A percentile compares a stretch with the other conserved stretches of the same genome.
Conservation (phyloP, 2,113 vertebrate genomes). For the Sterrhoptilus dennistouni region DNA sequence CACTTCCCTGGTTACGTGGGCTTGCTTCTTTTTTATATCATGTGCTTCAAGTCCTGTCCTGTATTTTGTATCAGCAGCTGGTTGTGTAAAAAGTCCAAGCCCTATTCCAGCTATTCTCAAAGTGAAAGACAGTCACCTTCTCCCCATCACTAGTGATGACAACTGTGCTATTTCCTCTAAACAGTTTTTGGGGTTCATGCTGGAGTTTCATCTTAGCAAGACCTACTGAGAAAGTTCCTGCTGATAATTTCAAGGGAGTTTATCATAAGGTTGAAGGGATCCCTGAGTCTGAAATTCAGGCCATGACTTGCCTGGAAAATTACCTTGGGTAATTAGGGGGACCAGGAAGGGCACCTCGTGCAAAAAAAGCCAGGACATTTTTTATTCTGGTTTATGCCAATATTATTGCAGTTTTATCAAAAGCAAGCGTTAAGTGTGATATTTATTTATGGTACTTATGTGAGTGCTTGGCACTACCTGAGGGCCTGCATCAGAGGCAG, state of each 20-base stretch:
- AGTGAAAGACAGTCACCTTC: neutral
- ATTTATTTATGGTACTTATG: neutral
- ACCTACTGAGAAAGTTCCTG: neutral
- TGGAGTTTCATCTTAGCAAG: neutral
- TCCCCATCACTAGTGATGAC: neutral
- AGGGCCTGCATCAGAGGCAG: neutral
- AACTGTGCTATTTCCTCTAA: neutral
- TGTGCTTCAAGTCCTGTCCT: neutral
- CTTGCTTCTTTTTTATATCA: neutral
- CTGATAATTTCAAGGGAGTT: neutral
- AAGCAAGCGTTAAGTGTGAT: neutral
- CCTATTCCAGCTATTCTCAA: neutral
- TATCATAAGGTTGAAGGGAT: neutral
- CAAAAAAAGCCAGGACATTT: neutral
- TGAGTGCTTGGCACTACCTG: neutral
- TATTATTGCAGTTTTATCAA: neutral
- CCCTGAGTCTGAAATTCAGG: neutral
- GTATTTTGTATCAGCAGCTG: neutral
- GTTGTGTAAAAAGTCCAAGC: neutral
- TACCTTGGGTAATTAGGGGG: neutral
- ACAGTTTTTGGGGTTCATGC: neutral
- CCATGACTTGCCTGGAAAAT: neutral
- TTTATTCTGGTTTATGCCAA: neutral
- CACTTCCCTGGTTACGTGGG: neutral
- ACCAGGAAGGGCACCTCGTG: neutral